These are phyloP conservation scores for Cydia pomonella DNA, from an alignment of 1,140 invertebrate species.

Conservation along the genomic window DNA sequence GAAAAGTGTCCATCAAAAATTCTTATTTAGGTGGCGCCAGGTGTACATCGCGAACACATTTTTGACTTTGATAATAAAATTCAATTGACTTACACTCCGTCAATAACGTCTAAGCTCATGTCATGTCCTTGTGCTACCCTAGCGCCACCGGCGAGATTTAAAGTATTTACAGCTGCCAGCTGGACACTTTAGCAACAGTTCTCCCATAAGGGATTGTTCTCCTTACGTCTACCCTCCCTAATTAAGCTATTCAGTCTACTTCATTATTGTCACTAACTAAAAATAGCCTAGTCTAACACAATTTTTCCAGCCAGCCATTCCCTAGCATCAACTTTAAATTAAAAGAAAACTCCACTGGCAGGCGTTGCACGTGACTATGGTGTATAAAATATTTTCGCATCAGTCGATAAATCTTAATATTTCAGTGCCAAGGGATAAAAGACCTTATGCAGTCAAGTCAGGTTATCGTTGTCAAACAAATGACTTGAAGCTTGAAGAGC, in stretches of 20 bases:
- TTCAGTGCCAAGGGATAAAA: neutral
- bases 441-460: neutral
- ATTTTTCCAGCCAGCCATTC: neutral
- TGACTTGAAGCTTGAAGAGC: neutral
- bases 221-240: too few relatives aligned
- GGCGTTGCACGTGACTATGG: slow-evolving; percentile 15
- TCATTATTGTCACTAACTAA: neutral
- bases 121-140: too few relatives aligned
- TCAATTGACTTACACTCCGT: too few relatives aligned
- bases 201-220: too few relatives aligned
- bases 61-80: too few relatives aligned
- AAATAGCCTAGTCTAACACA: slow-evolving; percentile 2
- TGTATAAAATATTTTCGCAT: slow-evolving; percentile 10
- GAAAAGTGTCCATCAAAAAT: too few relatives aligned
- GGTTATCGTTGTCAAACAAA: neutral
- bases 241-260: neutral
- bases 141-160: too few relatives aligned
- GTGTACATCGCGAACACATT: too few relatives aligned
- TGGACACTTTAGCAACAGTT: too few relatives aligned
- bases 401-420: neutral
- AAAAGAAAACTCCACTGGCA: slow-evolving; percentile 4
- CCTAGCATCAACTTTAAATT: slow-evolving; percentile 29
- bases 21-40: too few relatives aligned
- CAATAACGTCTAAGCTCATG: too few relatives aligned
- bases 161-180: too few relatives aligned